A percentile compares a stretch with the other conserved stretches of the same genome.
Conservation (phyloP, 1,140 invertebrate genomes). For the Drosophila carrolli region DNA sequence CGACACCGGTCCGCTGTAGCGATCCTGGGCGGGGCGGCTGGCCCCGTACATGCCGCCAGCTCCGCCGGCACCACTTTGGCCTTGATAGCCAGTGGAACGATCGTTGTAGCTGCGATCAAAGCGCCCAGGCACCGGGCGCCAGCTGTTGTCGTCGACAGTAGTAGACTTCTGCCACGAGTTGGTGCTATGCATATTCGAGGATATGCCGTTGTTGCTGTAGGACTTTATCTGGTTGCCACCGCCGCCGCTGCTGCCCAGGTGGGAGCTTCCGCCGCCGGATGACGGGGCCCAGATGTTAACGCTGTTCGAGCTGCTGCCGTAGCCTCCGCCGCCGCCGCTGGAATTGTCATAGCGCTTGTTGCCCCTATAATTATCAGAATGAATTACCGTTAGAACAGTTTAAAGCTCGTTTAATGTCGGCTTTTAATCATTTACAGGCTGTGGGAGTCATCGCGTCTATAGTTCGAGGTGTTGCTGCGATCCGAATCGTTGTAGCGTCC, state of each 20-base stretch:
- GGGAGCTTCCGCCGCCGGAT: slow-evolving; percentile 48
- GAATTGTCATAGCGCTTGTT: slow-evolving; percentile 81
- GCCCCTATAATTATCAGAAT: slow-evolving; percentile 18
- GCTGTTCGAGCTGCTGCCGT: slow-evolving; percentile 63
- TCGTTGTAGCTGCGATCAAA: slow-evolving; percentile 83
- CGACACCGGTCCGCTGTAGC: slow-evolving; percentile 69
- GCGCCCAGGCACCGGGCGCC: slow-evolving; percentile 70
- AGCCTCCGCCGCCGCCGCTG: slow-evolving; percentile 56
- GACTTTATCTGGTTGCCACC: slow-evolving; percentile 59
- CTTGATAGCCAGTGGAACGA: slow-evolving; percentile 72
- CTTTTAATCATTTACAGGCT: slow-evolving; percentile 51
- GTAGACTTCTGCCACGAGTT: slow-evolving; percentile 77
- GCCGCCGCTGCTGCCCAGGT: slow-evolving; percentile 49
- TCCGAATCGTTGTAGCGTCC: slow-evolving; percentile 73
- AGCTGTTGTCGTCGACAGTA: slow-evolving; percentile 67
- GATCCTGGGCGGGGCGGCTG: slow-evolving; percentile 67
- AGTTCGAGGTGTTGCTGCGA: slow-evolving; percentile 62
- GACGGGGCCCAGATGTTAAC: slow-evolving; percentile 72
- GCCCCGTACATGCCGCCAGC: slow-evolving; percentile 69
- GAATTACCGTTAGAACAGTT: background rate
- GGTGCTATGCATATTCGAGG: slow-evolving; percentile 70
- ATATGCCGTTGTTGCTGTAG: slow-evolving; percentile 74
- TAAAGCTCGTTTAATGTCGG: background rate
- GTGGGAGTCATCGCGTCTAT: slow-evolving; percentile 74
- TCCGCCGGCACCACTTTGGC: slow-evolving; percentile 48